A percentile compares a stretch with the other conserved stretches of the same genome.
phyloP scores from a whole-genome alignment of 2,797 vertebrate species.

The Pristis pectinata region DNA sequence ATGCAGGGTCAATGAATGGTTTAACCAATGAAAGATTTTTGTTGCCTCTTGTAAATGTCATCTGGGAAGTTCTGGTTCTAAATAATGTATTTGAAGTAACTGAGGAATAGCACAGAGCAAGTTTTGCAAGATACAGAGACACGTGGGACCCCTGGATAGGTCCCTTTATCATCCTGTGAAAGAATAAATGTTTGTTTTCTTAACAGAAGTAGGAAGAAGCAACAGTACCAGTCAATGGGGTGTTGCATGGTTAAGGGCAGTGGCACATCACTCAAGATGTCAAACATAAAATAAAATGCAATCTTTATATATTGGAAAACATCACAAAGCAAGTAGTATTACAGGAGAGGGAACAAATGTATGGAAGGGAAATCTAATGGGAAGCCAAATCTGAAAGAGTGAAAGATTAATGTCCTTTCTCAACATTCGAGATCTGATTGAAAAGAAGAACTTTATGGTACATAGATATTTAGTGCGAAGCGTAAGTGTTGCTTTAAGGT shows the following conservation, averaged over 20 bases:
- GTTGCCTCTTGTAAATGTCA: neutral
- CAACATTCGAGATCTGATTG: neutral
- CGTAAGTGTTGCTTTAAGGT: too few species aligned
- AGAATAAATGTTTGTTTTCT: neutral
- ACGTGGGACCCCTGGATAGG: neutral
- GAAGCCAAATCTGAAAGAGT: neutral
- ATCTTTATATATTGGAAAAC: neutral
- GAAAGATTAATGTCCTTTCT: too few species aligned
- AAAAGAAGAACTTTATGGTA: neutral
- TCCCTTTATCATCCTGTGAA: neutral
- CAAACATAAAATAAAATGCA: neutral
- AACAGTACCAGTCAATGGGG: neutral
- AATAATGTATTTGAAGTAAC: neutral
- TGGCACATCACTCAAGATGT: neutral
- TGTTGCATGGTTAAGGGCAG: neutral
- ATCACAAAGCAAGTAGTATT: neutral
- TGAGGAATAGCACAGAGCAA: neutral
- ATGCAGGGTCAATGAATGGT: neutral
- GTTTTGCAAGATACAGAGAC: neutral
- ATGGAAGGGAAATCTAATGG: neutral
- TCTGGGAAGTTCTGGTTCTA: neutral
- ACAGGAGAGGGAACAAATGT: neutral
- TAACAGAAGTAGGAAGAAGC: neutral
- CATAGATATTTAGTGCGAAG: too few species aligned
- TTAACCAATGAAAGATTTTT: conserved; percentile 7